Base-by-base conservation (phyloP, 2,888 invertebrate species). In the Eilema depressum region DNA sequence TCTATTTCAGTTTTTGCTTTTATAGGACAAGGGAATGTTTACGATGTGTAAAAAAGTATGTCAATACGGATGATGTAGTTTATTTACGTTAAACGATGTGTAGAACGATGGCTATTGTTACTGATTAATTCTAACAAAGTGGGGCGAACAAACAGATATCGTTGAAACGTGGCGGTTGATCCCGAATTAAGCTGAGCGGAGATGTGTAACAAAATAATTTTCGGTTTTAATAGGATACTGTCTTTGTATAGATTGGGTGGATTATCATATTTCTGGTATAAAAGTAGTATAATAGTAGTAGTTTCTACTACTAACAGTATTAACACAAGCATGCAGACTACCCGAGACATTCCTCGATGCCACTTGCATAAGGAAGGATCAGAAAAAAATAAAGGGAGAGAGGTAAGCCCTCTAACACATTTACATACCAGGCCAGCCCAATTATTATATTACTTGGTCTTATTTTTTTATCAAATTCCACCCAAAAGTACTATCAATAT, bases 1-100 rank as follows among this genome's bases (percentile, higher is more conserved):
- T 67, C 14, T n/a, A 71, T 41, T 65, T 8, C 23, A 59, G 56
- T 75, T 70, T 72, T 66, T 70, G 70, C 74, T 62, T 68, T 65
- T 67, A 66, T 0, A 57, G 57, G 28, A 26, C 23, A 11, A 26
- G 23, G 26, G 10, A 33, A 53, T 69, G 23, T 47, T 26, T 57
- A 26, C 17, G 11, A 63, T 28, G 23, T 63, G 68, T n/a, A 37
- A 63, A 68, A 63, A 68, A 37, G 25, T 56, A 47, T 60, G 64
- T 69, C 41, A 64, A 69, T 12, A 30, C 20, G 28, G 28, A 23
- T 64, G 59, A 41, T 41, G 28, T 47, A 20, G 41, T 14, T 41
- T 53, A 41, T 68, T 68, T 33, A n/a, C 63, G 53, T 53, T 68
- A 62, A 33, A 41, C 25, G 25, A 53, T 20, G 17, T 1, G 47